Evolutionary conservation across 2,888 invertebrate genomes (phyloP).

Genomic region (Tiliacea aurago): DNA sequence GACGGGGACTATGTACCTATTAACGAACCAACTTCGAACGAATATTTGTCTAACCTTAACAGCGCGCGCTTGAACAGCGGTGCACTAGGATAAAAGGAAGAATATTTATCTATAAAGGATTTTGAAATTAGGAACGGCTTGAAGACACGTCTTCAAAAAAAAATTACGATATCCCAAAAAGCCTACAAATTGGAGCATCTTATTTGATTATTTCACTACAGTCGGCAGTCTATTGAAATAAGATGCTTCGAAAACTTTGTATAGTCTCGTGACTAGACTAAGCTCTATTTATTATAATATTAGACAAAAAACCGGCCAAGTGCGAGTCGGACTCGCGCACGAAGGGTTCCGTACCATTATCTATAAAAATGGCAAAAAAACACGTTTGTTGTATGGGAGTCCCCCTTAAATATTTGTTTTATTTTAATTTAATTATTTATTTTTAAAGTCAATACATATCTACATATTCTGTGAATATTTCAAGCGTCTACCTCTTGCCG

Average conservation of each 20-base stretch:
- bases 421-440: too few relatives aligned
- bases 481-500: too few relatives aligned
- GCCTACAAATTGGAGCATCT: background rate
- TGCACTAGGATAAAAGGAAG: too few relatives aligned
- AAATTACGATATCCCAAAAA: background rate
- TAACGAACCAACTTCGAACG: background rate
- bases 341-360: too few relatives aligned
- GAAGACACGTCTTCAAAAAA: background rate
- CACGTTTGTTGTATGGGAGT: too few relatives aligned
- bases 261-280: background rate
- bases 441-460: too few relatives aligned
- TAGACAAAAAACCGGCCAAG: too few relatives aligned
- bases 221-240: background rate
- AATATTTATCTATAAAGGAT: background rate
- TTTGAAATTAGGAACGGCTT: background rate
- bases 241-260: background rate
- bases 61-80: too few relatives aligned
- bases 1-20: background rate
- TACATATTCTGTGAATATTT: too few relatives aligned
- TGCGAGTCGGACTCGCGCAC: too few relatives aligned
- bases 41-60: background rate
- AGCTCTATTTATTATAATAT: background rate
- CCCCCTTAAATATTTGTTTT: too few relatives aligned
- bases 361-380: too few relatives aligned
- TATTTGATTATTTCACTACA: background rate